Base-by-base conservation (phyloP, 2,113 vertebrate species). In the Tyto alba region DNA sequence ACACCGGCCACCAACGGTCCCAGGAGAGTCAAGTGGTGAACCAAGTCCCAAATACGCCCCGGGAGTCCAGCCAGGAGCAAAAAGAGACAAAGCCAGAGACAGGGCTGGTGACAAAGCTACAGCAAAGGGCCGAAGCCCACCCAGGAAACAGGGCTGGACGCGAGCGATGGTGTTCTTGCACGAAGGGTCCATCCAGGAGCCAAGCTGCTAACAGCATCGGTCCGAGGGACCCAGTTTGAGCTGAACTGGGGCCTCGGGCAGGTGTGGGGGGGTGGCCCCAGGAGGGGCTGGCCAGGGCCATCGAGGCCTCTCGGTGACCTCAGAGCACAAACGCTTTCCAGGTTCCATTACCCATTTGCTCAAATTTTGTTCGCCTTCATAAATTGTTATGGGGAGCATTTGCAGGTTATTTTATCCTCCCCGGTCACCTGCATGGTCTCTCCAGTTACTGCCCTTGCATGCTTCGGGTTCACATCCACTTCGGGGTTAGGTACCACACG, bases 1-100 rank as follows among this genome's bases (percentile, higher is more conserved):
- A 55, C 16, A 3, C 12, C 0, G 0, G 6, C 34, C 50, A 16
- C 40, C 9, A 8, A 29, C 0, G 0, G 27, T 34, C 55, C 68
- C 68, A 57, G 50, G 10, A 38, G 32, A 38, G 26, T 18, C 57
- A 27, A 48, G 26, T 1, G 3, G 8, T 13, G 52, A 66, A 21
- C 13, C 11, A 48, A 27, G 5, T 15, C 57, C 43, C 18, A 20
- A 15, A 17, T 41, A 25, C 13, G 21, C 10, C 10, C 23, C 19
- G 6, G n/a, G 23, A 27, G 11, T 23, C 50, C 57, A 56, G 18
- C 21, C 26, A 25, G 71, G 18, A 53, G 10, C 13, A 45, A 72
- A 59, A 74, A 27, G 21, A 53, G 59, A 36, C 6, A 7, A 34
- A 11, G 22, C 17, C 7, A 23, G 26, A 63, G 22, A 23, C 17